A percentile compares a stretch with the other conserved stretches of the same genome.
These are phyloP conservation scores for Schizopygopsis pylzovi DNA, from an alignment of 2,797 vertebrate genomes.

Conservation along the genomic window DNA sequence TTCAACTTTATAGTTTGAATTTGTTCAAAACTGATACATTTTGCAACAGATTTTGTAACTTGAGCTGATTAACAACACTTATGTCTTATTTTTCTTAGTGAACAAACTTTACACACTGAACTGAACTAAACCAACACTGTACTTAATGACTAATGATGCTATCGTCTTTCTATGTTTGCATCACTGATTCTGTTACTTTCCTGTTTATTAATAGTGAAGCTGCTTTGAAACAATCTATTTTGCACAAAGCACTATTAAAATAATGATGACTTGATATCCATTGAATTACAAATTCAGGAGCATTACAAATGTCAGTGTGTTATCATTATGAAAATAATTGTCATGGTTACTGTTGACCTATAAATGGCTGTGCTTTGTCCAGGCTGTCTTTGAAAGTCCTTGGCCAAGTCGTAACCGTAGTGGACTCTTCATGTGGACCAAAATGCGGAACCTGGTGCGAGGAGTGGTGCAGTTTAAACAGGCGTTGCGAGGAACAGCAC, in stretches of 20 bases:
- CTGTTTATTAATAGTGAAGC: neutral
- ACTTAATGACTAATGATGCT: neutral
- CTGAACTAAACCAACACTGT: neutral
- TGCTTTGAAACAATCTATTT: neutral
- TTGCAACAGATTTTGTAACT: neutral
- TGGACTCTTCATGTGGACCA: conserved; percentile 95
- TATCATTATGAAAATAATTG: conserved; percentile 14
- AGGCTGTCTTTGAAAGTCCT: conserved; percentile 94
- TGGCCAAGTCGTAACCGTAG: conserved; percentile 95
- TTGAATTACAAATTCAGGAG: neutral
- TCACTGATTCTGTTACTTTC: conserved; percentile 19
- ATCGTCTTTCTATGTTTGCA: neutral
- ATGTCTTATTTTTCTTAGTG: neutral
- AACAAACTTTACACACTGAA: neutral
- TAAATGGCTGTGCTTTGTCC: conserved; percentile 33
- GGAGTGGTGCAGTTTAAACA: conserved; percentile 91
- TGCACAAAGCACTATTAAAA: neutral
- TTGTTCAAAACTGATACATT: neutral
- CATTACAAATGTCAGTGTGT: conserved; percentile 25
- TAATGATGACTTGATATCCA: neutral
- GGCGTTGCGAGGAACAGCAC: conserved; percentile 73
- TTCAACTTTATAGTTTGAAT: neutral
- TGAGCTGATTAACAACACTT: neutral
- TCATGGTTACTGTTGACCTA: conserved; percentile 45
- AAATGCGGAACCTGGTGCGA: conserved; percentile 89